phyloP scores from a whole-genome alignment of 2,888 invertebrate species.

The Thera obeliscata region DNA sequence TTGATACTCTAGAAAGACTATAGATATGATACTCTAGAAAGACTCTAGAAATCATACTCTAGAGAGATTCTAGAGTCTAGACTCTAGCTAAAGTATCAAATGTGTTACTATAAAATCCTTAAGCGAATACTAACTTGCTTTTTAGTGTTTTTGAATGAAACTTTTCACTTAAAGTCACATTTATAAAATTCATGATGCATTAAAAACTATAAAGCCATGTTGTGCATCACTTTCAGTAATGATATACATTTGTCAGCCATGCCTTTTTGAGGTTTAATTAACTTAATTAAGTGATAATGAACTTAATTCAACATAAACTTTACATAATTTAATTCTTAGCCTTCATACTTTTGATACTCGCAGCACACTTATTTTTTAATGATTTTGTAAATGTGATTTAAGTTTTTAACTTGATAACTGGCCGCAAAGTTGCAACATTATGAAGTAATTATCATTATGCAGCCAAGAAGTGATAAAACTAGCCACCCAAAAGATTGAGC shows the following conservation, averaged over 20 bases:
- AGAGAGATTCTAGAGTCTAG: too few relatives aligned
- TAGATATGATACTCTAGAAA: too few relatives aligned
- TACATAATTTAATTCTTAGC: constrained; percentile 5
- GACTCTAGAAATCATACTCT: too few relatives aligned
- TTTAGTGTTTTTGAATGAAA: not conserved
- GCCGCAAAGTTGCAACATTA: too few relatives aligned
- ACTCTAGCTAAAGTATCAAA: too few relatives aligned
- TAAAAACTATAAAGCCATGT: constrained; percentile 15
- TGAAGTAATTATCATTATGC: too few relatives aligned
- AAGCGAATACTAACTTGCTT: not conserved
- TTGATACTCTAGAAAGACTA: too few relatives aligned
- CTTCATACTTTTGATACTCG: not conserved
- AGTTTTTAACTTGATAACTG: not conserved
- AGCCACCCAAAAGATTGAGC: too few relatives aligned
- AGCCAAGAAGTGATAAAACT: too few relatives aligned
- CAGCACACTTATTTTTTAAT: not conserved
- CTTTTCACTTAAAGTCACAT: not conserved
- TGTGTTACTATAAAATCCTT: too few relatives aligned
- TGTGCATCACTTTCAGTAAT: constrained; percentile 50
- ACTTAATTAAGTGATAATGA: constrained; percentile 66
- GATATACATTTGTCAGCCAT: constrained; percentile 58
- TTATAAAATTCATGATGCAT: constrained; percentile 11
- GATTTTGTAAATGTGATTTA: not conserved
- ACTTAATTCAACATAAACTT: constrained; percentile 39
- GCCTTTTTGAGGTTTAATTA: constrained; percentile 54